phyloP scores from a whole-genome alignment of 2,797 vertebrate genomes.

The Silurus aristotelis region DNA sequence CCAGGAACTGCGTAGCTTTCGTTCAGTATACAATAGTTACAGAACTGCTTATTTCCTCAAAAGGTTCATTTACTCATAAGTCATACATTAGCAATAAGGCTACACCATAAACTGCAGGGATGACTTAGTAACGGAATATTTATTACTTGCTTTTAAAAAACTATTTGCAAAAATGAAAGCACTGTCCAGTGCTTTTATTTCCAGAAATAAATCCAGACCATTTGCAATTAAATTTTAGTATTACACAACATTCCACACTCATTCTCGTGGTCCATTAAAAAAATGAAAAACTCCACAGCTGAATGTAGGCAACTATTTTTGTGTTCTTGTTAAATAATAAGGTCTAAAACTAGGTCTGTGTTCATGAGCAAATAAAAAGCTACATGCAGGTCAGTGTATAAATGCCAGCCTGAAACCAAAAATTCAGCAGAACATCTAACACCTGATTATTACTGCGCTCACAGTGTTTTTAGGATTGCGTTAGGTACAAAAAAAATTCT shows the following conservation, averaged over 20 bases:
- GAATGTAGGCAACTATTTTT: conserved; percentile 44
- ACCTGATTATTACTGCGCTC: neutral
- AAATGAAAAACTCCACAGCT: conserved; percentile 25
- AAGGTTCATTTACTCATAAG: neutral
- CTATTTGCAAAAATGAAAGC: neutral
- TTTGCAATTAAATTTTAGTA: neutral
- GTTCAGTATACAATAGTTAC: neutral
- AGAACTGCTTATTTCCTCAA: neutral
- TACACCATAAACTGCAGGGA: neutral
- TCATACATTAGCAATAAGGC: neutral
- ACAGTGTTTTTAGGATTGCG: conserved; percentile 16
- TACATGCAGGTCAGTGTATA: conserved; percentile 15
- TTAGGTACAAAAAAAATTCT: conserved; percentile 15
- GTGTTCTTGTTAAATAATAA: conserved; percentile 21
- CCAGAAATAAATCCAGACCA: neutral
- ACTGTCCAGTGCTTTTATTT: no score
- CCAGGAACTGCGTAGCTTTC: neutral
- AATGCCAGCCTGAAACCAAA: conserved; percentile 8
- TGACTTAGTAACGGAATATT: neutral
- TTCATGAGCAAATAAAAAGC: conserved; percentile 26
- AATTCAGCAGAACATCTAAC: neutral
- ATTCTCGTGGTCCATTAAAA: neutral
- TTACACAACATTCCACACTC: neutral
- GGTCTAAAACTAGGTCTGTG: conserved; percentile 31
- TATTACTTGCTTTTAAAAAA: neutral